These are phyloP conservation scores for Hipposideros larvatus DNA, from an alignment of 2,797 vertebrate species.

Conservation along the genomic window DNA sequence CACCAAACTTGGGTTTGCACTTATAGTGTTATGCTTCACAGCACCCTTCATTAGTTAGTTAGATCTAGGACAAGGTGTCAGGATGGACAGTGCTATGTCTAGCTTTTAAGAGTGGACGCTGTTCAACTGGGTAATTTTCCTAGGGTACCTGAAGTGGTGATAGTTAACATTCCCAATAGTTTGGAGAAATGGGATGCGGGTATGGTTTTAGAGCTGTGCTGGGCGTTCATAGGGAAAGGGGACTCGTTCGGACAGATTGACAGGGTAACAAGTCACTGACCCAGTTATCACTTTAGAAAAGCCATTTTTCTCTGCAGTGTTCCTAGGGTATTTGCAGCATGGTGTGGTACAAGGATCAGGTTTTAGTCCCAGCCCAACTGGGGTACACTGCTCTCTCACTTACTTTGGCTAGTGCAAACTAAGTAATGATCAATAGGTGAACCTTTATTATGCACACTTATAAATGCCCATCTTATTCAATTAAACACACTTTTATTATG, in stretches of 20 bases:
- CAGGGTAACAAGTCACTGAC: neutral
- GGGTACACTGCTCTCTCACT: neutral
- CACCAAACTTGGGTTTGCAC: neutral
- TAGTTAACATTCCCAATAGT: neutral
- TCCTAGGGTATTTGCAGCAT: neutral
- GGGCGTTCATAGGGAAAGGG: neutral
- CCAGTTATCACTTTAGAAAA: slow-evolving; percentile 39
- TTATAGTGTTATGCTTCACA: neutral
- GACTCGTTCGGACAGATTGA: neutral
- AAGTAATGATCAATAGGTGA: neutral
- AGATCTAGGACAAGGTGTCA: neutral
- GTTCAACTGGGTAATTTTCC: neutral
- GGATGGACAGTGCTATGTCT: neutral
- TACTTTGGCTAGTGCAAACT: neutral
- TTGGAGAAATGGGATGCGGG: neutral
- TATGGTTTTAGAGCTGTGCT: neutral
- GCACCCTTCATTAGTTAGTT: neutral
- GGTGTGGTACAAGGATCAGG: neutral
- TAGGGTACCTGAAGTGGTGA: neutral
- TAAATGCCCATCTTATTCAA: neutral
- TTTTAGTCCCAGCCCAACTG: neutral
- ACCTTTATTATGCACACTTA: neutral
- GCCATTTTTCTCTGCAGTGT: neutral
- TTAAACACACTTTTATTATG: neutral
- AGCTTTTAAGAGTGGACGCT: neutral